These are phyloP conservation scores for Drosophila quinaria DNA, from an alignment of 2,888 invertebrate genomes.

Conservation along the genomic window DNA sequence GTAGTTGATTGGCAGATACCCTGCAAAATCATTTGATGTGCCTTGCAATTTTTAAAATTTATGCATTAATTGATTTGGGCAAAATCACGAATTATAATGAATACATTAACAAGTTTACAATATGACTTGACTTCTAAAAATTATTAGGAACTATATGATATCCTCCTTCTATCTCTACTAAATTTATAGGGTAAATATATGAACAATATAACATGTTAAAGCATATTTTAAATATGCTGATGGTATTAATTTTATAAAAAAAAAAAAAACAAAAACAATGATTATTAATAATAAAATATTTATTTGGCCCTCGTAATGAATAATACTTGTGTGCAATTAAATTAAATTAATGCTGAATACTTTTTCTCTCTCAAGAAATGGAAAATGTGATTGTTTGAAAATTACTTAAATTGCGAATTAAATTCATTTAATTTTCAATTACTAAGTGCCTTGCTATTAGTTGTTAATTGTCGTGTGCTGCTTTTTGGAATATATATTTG, in stretches of 20 bases:
- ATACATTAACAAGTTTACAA: neutral
- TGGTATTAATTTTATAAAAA: constrained; percentile 7
- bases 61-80: neutral
- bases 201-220: neutral
- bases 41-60: neutral
- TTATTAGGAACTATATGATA: neutral
- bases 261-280: neutral
- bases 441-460: constrained; percentile 36
- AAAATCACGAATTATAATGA: neutral
- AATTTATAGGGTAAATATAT: neutral
- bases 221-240: neutral
- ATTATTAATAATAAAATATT: constrained; percentile 15
- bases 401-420: constrained; percentile 17
- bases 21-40: neutral
- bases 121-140: neutral
- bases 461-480: constrained; percentile 43
- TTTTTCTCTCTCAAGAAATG: constrained; percentile 1
- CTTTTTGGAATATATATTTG: constrained; percentile 15
- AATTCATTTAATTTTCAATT: constrained; percentile 22
- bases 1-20: constrained; percentile 1
- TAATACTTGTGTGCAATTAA: constrained; percentile 5
- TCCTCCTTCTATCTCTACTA: neutral
- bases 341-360: constrained; percentile 13
- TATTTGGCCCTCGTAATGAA: constrained; percentile 20
- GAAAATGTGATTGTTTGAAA: neutral